Base-by-base conservation (phyloP, 2,797 vertebrate genomes). In the Pteronotus mesoamericanus region DNA sequence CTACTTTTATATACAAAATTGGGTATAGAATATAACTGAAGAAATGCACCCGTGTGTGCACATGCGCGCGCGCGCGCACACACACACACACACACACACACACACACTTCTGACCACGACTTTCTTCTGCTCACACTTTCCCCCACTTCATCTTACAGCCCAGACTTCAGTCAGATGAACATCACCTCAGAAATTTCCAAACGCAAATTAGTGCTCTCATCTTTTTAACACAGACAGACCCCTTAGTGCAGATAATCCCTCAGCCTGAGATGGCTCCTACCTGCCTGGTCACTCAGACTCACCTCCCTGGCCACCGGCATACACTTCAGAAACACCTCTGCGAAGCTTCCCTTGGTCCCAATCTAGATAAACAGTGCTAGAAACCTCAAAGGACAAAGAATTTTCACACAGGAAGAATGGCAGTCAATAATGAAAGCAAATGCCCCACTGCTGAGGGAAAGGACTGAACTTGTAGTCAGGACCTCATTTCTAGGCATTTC, bases 351-450 rank as follows among this genome's bases (percentile, higher is more conserved):
- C 96, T 94, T 96, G 95, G 88, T 84, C 90, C 92, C 94, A 97
- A 64, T 90, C 96, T 93, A 96, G 94, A 98, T 78, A 98, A 80
- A 64, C 84, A 96, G 96, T 82, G 95, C 77, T 86, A 71, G 90
- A 97, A 96, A 97, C 95, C 95, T 97, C 96, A n/a, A 66, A 79
- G 89, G 93, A 97, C 83, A 95, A 97, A 86, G 84, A 96, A 97
- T 77, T 92, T 96, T 91, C 86, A 69, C 79, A 66, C 92, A 97
- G 95, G 83, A 95, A 94, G 51, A 79, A 95, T 85, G 97, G 93
- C 79, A 75, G 69, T 94, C 82, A 96, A 94, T 97, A 96, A 97
- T 48, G 4, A 97, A 96, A 95, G 77, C 85, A 96, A 95, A 97
- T 92, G 94, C 39, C 79, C 9, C 86, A 26, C 89, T 95, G 61